Evolutionary conservation across 2,888 invertebrate genomes (phyloP), one percentile per base, ranked within the genome.

Genomic region (Bedellia somnulentella): DNA sequence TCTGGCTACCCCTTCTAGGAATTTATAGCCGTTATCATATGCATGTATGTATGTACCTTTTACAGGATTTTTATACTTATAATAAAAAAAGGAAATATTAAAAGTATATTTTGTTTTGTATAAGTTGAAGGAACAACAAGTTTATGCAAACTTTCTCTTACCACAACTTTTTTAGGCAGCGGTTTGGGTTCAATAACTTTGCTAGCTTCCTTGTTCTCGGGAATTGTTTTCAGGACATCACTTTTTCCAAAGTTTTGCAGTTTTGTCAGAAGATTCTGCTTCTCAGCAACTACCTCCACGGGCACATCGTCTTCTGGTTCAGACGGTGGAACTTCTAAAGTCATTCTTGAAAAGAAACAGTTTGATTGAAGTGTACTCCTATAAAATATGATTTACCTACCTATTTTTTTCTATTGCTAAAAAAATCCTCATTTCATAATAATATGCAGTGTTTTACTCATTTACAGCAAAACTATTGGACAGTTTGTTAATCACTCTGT

Each of bases 231-330:
- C 17, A 21, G 10, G 10, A n/a, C 9, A 21, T 21, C 8, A 21
- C 21, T 62, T 34, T 60, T 62, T 29, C 63, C 64, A 31, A 75
- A 66, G 32, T 52, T 60, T 12, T 70, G 62, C 12, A 75, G 47
- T 44, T 71, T 73, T 1, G 61, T 52, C 2, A 71, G 36, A 10
- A 75, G 50, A 15, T 57, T 61, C 35, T 68, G 51, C 39, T 70
- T 78, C 40, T 78, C 71, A 2, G 64, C 64, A 1, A 59, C 63
- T 0, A 77, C 60, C 33, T 66, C 62, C 44, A 57, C 66, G 0
- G 62, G 70, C 11, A 38, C 47, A 2, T 55, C 42, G 5, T 42
- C 41, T 21, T 55, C 56, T 27, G 61, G 52, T 27, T 52, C 46
- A 14, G 47, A 46, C 34, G 58, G 55, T 2, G 53, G 43, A n/a